These are phyloP conservation scores for Aptenodytes forsteri DNA, from an alignment of 2,113 vertebrate species.

Conservation along the genomic window DNA sequence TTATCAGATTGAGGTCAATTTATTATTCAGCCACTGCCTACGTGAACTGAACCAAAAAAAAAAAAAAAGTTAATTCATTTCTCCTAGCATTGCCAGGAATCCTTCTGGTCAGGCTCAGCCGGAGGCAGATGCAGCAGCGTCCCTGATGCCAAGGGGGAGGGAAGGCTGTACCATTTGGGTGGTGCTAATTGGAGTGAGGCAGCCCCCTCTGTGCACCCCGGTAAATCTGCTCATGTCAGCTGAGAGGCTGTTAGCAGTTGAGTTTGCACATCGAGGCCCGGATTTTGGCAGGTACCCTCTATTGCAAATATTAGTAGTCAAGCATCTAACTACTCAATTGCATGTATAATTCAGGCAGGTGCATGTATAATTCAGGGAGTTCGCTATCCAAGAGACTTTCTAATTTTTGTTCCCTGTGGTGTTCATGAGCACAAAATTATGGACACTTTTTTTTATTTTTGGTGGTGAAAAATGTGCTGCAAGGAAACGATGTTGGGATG, in stretches of 20 bases:
- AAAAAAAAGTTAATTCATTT: slow-evolving; percentile 31
- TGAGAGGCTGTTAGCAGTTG: background rate
- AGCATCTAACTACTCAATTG: slow-evolving; percentile 25
- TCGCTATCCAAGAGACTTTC: background rate
- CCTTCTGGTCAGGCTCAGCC: background rate
- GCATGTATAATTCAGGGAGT: slow-evolving; percentile 55
- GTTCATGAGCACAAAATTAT: background rate
- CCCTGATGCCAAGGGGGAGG: background rate
- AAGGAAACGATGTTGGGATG: background rate
- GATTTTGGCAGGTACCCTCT: slow-evolving; percentile 18
- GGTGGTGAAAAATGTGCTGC: background rate
- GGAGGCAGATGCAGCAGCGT: background rate
- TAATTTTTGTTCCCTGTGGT: slow-evolving; percentile 42
- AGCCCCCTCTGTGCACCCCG: background rate
- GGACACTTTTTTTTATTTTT: background rate
- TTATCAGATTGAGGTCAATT: background rate
- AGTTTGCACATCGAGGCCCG: background rate
- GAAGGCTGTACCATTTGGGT: background rate
- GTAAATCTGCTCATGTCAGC: background rate
- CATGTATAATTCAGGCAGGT: slow-evolving; percentile 58
- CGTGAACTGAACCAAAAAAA: background rate
- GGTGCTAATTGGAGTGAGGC: slow-evolving; percentile 1
- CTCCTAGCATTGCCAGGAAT: slow-evolving; percentile 24
- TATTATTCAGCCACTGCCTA: background rate
- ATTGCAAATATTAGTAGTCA: slow-evolving; percentile 46